Base-by-base conservation (phyloP, 2,888 invertebrate genomes). In the Malthinus seriepunctatus region DNA sequence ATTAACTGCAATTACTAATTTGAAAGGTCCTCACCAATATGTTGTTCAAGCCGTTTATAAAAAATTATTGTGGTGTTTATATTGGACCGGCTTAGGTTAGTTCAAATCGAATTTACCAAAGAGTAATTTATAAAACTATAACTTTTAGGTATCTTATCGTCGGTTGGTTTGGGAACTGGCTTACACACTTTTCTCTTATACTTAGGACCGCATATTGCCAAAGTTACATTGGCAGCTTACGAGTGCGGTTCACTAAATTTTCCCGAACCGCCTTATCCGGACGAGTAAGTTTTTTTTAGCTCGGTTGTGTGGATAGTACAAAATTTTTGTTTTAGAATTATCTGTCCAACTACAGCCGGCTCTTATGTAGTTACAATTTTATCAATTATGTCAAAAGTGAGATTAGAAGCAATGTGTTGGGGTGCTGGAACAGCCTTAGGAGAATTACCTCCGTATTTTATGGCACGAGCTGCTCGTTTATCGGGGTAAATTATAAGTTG, bases 401-500 rank as follows among this genome's bases (percentile, higher is more conserved):
- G 97, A 15, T 82, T 97, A 64, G 99, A 99, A 81, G 93, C 96
- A 8, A 93, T 98, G 85, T 89, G 98, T 83, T 99, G 99, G 99
- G 97, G 95, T 3, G 88, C 92, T 14, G 95, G 99, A 3, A 99
- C 99, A 0, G 99, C 99, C 0, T 82, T 99, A n/a, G 99, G 99
- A 0, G 99, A 99, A 78, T 80, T 99, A 66, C 99, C 99, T 2
- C 99, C 99, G 0, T 99, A 99, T 83, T 99, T 99, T 80, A 97
- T 99, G 97, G 99, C 99, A n/a, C 83, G 95, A 61, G 97, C 98
- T 3, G 92, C 93, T 0, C 79, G 93, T 8, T 81, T 91, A 1
- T 88, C 88, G 0, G 84, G 79, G 74, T 76, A 67, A 66, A 67
- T 65, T 10, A 11, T 9, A 9, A 6, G 3, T 23, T n/a, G n/a